phyloP scores from a whole-genome alignment of 2,797 vertebrate species.

The Harpagifer antarcticus region DNA sequence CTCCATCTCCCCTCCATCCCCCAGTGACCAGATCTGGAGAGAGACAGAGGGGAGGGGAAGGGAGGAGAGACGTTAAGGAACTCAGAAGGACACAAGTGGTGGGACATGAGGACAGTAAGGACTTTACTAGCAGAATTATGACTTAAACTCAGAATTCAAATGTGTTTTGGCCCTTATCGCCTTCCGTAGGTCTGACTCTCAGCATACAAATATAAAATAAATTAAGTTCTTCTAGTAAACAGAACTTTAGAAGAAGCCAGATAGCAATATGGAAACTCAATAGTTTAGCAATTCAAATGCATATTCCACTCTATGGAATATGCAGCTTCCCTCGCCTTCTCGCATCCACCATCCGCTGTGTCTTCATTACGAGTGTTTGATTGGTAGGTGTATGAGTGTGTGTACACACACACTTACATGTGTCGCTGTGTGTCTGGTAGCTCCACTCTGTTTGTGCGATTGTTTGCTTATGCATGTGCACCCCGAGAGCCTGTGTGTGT shows the following conservation, averaged over 20 bases:
- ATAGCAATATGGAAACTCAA: neutral
- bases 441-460: conserved; percentile 32
- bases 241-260: conserved; percentile 14
- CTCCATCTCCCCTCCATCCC: conserved; percentile 56
- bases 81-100: conserved; percentile 26
- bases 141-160: no score
- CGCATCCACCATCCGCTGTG: conserved; percentile 56
- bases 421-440: conserved; percentile 36
- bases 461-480: conserved; percentile 56
- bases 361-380: conserved; percentile 49
- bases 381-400: conserved; percentile 25
- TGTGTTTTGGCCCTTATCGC: no score
- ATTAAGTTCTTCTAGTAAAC: conserved; percentile 14
- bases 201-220: neutral
- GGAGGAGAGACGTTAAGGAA: conserved; percentile 44
- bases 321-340: conserved; percentile 52
- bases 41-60: conserved; percentile 46
- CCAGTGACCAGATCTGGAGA: conserved; percentile 53
- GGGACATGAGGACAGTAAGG: no score
- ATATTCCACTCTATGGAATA: conserved; percentile 35
- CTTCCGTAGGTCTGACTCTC: neutral
- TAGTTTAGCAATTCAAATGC: conserved; percentile 36
- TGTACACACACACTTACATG: conserved; percentile 28
- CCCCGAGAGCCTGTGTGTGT: conserved; percentile 56
- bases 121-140: no score